phyloP scores from a whole-genome alignment of 2,888 invertebrate species.

The Dione vanillae region DNA sequence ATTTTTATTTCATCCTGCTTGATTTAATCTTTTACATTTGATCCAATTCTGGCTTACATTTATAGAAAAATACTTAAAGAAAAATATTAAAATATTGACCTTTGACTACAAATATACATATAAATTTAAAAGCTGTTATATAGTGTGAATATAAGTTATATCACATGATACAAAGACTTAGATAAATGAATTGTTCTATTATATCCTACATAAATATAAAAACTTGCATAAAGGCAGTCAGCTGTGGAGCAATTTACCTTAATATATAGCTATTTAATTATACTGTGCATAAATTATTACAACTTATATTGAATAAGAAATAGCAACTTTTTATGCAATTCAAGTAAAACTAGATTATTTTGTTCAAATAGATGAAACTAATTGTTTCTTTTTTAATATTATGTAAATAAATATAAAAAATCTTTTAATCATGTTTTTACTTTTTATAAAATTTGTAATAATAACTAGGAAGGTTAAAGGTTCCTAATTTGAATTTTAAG shows the following conservation, averaged over 20 bases:
- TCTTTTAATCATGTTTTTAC: not conserved
- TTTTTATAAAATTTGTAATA: not conserved
- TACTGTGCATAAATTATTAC: not conserved
- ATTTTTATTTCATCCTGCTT: too few species aligned
- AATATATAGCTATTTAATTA: not conserved
- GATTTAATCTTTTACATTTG: too few species aligned
- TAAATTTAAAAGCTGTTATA: too few species aligned
- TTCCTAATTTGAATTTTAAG: slow-evolving; percentile 3
- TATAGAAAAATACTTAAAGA: too few species aligned
- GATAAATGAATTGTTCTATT: too few species aligned
- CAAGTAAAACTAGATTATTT: not conserved
- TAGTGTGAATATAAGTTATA: too few species aligned
- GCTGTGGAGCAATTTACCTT: not conserved
- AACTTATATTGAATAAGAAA: not conserved
- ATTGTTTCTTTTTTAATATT: not conserved
- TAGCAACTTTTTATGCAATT: not conserved
- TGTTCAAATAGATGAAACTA: not conserved
- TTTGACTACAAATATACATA: too few species aligned
- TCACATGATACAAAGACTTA: too few species aligned
- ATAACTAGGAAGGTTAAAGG: not conserved
- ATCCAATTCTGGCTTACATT: too few species aligned
- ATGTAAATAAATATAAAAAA: not conserved
- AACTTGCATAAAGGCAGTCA: too few species aligned
- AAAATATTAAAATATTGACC: too few species aligned
- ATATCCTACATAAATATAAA: too few species aligned